Conservation (phyloP, 1,140 invertebrate species). For the Diabrotica undecimpunctata region DNA sequence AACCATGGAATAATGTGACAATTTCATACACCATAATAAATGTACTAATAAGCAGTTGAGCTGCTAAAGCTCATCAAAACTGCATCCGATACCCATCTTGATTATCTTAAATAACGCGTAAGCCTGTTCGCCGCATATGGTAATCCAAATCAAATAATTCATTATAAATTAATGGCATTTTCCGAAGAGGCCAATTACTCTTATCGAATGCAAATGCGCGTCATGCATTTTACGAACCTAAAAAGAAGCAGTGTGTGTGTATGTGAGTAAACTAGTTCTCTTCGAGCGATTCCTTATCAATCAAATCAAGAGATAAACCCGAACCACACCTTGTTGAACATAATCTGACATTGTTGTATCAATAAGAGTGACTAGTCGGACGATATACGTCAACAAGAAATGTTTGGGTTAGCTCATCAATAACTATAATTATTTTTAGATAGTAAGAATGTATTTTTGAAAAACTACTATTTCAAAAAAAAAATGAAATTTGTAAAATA, state of each 20-base stretch:
- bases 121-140: background rate
- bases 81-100: no score
- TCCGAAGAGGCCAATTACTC: slow-evolving; percentile 1
- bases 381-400: background rate
- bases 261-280: background rate
- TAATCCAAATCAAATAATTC: background rate
- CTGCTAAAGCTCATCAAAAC: no score
- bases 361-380: background rate
- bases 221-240: background rate
- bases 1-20: no score
- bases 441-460: no score
- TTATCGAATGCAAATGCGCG: background rate
- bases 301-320: background rate
- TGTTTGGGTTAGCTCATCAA: no score
- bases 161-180: background rate
- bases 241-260: background rate
- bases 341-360: background rate
- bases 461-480: no score
- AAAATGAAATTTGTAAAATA: no score
- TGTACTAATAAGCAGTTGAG: no score
- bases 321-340: slow-evolving; percentile 1
- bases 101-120: background rate
- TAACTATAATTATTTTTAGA: no score
- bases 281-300: background rate
- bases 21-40: no score